Percentiles rank a stretch among this genome's conserved stretches.
Evolutionary conservation across 2,113 vertebrate species (phyloP).

Genomic region (Thamnaconus septentrionalis): DNA sequence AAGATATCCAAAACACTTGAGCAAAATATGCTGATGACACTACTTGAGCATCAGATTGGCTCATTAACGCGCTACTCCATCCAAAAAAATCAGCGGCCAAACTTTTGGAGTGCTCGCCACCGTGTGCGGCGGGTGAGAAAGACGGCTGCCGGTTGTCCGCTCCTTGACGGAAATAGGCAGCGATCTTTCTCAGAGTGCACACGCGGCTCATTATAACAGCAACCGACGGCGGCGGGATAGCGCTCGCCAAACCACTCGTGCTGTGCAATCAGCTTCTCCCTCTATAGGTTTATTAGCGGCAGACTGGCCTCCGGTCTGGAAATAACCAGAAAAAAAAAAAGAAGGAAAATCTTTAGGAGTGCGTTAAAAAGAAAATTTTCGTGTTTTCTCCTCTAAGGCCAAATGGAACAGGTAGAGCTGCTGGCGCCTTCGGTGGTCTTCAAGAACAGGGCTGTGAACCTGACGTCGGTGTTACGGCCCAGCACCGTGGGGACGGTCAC

Average conservation of each 20-base stretch:
- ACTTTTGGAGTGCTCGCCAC: slow-evolving; percentile 19
- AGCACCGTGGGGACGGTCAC: slow-evolving; percentile 87
- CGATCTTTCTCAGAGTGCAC: background rate
- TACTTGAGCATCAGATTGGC: slow-evolving; percentile 11
- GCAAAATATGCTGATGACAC: background rate
- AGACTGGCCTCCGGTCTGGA: background rate
- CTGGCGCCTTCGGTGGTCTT: slow-evolving; percentile 86
- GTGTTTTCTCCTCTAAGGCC: slow-evolving; percentile 73
- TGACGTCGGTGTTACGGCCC: slow-evolving; percentile 84
- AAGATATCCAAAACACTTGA: background rate
- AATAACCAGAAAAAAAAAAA: too few relatives aligned
- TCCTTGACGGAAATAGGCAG: slow-evolving; percentile 14
- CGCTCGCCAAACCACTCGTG: slow-evolving; percentile 16
- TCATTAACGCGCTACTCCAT: slow-evolving; percentile 26
- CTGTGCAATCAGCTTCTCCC: background rate
- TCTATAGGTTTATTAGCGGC: slow-evolving; percentile 1
- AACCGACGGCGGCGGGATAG: slow-evolving; percentile 24
- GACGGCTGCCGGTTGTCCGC: slow-evolving; percentile 13
- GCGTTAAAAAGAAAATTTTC: background rate
- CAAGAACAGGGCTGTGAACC: slow-evolving; percentile 89
- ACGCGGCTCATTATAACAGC: slow-evolving; percentile 41
- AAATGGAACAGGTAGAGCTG: slow-evolving; percentile 87
- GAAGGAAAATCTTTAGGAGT: too few relatives aligned
- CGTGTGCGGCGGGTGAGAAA: background rate
- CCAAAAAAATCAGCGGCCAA: slow-evolving; percentile 3